These are phyloP conservation scores for Drosophila nigritarsus DNA, from an alignment of 2,888 invertebrate genomes.

Conservation along the genomic window DNA sequence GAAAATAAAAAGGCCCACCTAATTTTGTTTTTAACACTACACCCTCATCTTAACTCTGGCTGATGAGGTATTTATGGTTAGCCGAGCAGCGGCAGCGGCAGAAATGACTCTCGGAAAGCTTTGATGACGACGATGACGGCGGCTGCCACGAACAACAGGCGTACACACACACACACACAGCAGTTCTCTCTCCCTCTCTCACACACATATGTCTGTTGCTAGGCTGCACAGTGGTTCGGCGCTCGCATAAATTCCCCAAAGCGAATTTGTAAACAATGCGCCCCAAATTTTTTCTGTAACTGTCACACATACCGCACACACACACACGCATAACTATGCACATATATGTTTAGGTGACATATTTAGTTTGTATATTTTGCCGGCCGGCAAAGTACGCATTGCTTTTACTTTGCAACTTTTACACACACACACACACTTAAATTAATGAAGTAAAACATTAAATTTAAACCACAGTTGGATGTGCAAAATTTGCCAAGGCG, in stretches of 20 bases:
- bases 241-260: constrained; percentile 27
- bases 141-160: constrained; percentile 24
- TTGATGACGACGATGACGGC: constrained; percentile 6
- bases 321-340: background rate
- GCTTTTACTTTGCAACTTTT: constrained; percentile 27
- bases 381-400: constrained; percentile 44
- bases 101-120: constrained; percentile 30
- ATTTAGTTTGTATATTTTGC: constrained; percentile 17
- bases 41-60: constrained; percentile 13
- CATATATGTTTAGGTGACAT: background rate
- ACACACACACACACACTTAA: background rate
- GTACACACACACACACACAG: constrained; percentile 23
- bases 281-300: constrained; percentile 8
- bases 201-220: constrained; percentile 10
- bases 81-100: constrained; percentile 19
- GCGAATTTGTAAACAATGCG: constrained; percentile 36
- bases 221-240: constrained; percentile 46
- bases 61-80: constrained; percentile 14
- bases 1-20: constrained; percentile 42
- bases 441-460: constrained; percentile 17
- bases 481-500: constrained; percentile 31
- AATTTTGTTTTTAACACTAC: constrained; percentile 63
- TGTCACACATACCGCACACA: constrained; percentile 4
- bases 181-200: constrained; percentile 23
- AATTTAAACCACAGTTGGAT: constrained; percentile 34